Evolutionary conservation across 1,140 invertebrate genomes (phyloP).

Genomic region (Pseudachorutes palmiensis): DNA sequence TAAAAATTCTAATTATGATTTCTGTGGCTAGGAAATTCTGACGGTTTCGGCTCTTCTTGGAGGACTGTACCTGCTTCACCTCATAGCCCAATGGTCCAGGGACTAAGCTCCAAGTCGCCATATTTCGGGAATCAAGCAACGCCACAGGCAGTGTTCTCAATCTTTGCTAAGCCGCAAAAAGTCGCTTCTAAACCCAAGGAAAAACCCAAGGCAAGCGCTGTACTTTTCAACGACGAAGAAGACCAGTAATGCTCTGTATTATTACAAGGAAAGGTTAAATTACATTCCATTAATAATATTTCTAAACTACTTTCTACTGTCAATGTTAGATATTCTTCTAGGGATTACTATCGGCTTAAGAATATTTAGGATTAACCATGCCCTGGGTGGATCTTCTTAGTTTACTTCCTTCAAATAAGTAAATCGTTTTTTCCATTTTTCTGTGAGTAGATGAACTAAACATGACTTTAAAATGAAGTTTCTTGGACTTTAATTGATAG

Average conservation of each 20-base stretch:
- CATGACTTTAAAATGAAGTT: no score
- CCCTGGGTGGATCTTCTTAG: no score
- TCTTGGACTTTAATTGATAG: no score
- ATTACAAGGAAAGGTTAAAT: not conserved
- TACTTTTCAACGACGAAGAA: not conserved
- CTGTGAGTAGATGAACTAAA: no score
- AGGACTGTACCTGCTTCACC: not conserved
- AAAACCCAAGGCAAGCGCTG: not conserved
- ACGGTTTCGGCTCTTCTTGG: not conserved
- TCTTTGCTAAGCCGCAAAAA: not conserved
- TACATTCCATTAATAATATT: not conserved
- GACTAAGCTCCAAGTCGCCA: not conserved
- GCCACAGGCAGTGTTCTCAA: constrained; percentile 2
- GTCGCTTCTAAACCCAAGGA: not conserved
- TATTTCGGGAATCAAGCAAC: not conserved
- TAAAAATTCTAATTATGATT: not conserved
- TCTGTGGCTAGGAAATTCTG: not conserved
- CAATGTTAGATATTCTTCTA: no score
- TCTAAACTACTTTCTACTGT: not conserved
- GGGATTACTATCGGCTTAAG: no score
- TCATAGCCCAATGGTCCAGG: not conserved
- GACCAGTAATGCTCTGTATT: no score
- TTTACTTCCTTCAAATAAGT: no score
- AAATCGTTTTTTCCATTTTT: no score
- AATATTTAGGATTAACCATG: no score